Percentiles rank a stretch among this genome's conserved stretches.
Evolutionary conservation across 2,888 invertebrate species (phyloP).

Genomic region (Clistopyga incitator): DNA sequence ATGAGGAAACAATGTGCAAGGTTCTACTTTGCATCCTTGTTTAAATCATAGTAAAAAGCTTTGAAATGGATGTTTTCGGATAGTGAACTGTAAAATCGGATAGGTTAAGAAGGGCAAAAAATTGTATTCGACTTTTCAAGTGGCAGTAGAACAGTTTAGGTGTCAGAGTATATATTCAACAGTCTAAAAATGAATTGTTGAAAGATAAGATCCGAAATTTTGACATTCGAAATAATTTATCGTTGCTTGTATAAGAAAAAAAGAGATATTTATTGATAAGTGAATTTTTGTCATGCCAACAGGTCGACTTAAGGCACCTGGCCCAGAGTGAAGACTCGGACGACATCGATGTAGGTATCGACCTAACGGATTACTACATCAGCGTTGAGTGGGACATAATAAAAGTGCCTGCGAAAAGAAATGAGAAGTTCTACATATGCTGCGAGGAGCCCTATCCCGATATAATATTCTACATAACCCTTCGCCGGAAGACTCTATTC

Average conservation of each 20-base stretch:
- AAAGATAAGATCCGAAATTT: too few species aligned
- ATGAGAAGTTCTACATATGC: conserved; percentile 97
- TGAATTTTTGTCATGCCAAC: conserved; percentile 69
- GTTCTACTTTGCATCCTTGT: too few species aligned
- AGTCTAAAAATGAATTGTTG: too few species aligned
- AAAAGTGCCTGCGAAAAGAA: conserved; percentile 94
- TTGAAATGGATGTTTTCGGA: too few species aligned
- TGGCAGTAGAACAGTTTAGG: too few species aligned
- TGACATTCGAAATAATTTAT: too few species aligned
- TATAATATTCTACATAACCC: conserved; percentile 98
- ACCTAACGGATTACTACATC: conserved; percentile 97
- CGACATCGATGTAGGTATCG: conserved; percentile 95
- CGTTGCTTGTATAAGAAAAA: background rate
- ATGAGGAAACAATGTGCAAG: too few species aligned
- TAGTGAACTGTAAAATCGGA: too few species aligned
- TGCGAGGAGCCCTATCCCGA: conserved; percentile 98
- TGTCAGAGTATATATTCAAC: too few species aligned
- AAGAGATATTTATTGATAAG: background rate
- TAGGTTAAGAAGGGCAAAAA: too few species aligned
- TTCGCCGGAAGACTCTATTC: conserved; percentile 97
- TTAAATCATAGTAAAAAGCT: too few species aligned
- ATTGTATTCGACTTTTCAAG: too few species aligned
- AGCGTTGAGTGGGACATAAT: conserved; percentile 99
- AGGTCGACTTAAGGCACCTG: conserved; percentile 96
- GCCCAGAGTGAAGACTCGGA: conserved; percentile 95